A percentile compares a stretch with the other conserved stretches of the same genome.
phyloP scores from a whole-genome alignment of 1,140 invertebrate species.

The Brachionus asplanchnoidis region DNA sequence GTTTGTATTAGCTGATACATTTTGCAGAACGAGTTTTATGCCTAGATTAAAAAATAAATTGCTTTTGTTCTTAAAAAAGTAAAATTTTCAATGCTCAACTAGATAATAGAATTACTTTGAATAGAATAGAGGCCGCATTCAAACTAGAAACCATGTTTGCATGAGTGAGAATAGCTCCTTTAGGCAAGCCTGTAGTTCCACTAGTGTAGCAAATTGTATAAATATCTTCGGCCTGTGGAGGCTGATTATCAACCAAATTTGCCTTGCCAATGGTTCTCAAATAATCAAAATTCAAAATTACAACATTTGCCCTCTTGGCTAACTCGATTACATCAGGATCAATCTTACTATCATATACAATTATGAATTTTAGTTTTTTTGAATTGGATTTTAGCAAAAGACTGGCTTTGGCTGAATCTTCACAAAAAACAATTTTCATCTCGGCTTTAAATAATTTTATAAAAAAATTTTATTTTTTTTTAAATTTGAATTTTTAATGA shows the following conservation, averaged over 20 bases:
- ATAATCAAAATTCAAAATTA: background rate
- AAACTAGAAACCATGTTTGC: slow-evolving; percentile 66
- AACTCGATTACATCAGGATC: background rate
- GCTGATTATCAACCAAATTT: slow-evolving; percentile 56
- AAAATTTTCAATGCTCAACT: too few species aligned
- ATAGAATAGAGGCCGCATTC: background rate
- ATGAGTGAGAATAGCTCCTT: slow-evolving; percentile 93
- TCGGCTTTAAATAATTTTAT: too few species aligned
- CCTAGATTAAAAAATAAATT: too few species aligned
- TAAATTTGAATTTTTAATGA: background rate
- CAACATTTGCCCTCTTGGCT: slow-evolving; percentile 14
- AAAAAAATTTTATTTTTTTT: too few species aligned
- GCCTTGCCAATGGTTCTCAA: background rate
- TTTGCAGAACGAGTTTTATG: too few species aligned
- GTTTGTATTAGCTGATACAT: too few species aligned
- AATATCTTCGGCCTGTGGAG: slow-evolving; percentile 67
- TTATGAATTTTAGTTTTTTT: background rate
- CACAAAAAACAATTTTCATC: slow-evolving; percentile 32
- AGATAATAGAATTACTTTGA: background rate
- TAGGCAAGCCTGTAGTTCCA: slow-evolving; percentile 88
- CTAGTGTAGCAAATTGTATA: slow-evolving; percentile 93
- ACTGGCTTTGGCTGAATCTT: slow-evolving; percentile 11
- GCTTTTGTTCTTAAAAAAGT: too few species aligned
- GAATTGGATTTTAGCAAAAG: background rate
- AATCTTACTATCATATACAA: background rate